Conservation (phyloP, 2,888 invertebrate genomes). For the Caenorhabditis sp. region DNA sequence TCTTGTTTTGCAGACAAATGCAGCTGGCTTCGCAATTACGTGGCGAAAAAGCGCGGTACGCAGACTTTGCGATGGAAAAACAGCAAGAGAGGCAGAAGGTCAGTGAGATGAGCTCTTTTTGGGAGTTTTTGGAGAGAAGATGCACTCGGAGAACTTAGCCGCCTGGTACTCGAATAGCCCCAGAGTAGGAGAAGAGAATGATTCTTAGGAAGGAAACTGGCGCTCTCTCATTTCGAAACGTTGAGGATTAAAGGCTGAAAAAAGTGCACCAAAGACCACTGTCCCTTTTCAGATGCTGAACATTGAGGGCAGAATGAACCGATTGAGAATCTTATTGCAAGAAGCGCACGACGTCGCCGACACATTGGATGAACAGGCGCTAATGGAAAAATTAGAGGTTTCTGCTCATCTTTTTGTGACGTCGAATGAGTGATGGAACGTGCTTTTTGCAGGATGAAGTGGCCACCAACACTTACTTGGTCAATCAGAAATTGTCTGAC, state of each 20-base stretch:
- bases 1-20: slow-evolving; percentile 82
- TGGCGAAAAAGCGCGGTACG: slow-evolving; percentile 86
- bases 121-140: not conserved
- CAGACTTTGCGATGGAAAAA: slow-evolving; percentile 86
- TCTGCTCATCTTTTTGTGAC: slow-evolving; percentile 2
- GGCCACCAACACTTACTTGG: slow-evolving; percentile 89
- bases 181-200: too few species aligned
- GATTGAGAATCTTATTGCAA: slow-evolving; percentile 32
- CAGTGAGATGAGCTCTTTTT: slow-evolving; percentile 2
- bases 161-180: too few species aligned
- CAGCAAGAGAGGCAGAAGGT: slow-evolving; percentile 66
- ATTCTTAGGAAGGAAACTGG: too few species aligned
- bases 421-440: too few species aligned
- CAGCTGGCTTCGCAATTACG: slow-evolving; percentile 86
- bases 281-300: slow-evolving; percentile 26
- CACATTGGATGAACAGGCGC: slow-evolving; percentile 41
- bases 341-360: slow-evolving; percentile 47
- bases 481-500: slow-evolving; percentile 90
- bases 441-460: slow-evolving; percentile 87
- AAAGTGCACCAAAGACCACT: slow-evolving; percentile 36
- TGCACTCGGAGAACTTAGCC: not conserved
- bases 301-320: slow-evolving; percentile 39
- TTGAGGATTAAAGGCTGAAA: too few species aligned
- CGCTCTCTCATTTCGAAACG: too few species aligned
- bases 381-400: slow-evolving; percentile 59